Evolutionary conservation across 2,797 vertebrate genomes (phyloP), one percentile per base, ranked within the genome.

Genomic region (Aplochiton taeniatus): DNA sequence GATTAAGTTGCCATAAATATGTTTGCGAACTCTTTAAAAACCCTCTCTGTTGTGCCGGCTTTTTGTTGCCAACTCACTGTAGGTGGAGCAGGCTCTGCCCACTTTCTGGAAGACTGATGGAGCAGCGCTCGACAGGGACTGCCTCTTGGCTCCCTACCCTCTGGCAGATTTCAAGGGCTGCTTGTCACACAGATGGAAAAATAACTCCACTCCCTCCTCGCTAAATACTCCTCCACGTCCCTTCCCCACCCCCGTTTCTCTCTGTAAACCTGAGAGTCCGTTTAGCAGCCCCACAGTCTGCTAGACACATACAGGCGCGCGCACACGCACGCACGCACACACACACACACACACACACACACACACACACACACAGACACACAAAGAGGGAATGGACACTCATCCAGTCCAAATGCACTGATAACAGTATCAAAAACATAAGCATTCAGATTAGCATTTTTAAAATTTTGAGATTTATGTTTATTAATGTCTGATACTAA

Each of bases 151-250:
- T 81, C 73, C 74, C 53, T 68, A 83, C 77, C 81, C 76, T 80
- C 73, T 68, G 82, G 70, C 78, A 85, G 70, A 87, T 89, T 89
- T 90, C 85, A 87, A 86, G 82, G 76, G 70, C 83, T 73, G 81
- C 77, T 87, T 89, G 85, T 90, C 88, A 89, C 52, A 64, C 85
- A 90, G 84, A 89, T 88, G 85, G 82, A 89, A 88, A 90, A 87
- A 81, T 84, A 88, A 41, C 67, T 77, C 58, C 53, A 68, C 61
- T 64, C 16, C 61, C 42, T 43, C 16, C 48, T 16, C 52, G 61
- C 63, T 73, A 75, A 74, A 68, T 72, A 68, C 56, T 52, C 44
- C 12, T 51, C 54, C 55, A 43, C 4, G n/a, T 58, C 45, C 60
- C 46, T 54, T 9, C 11, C 17, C 54, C 46, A 16, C 11, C 46